phyloP scores from a whole-genome alignment of 2,888 invertebrate genomes.

The Ophion ventricosus region DNA sequence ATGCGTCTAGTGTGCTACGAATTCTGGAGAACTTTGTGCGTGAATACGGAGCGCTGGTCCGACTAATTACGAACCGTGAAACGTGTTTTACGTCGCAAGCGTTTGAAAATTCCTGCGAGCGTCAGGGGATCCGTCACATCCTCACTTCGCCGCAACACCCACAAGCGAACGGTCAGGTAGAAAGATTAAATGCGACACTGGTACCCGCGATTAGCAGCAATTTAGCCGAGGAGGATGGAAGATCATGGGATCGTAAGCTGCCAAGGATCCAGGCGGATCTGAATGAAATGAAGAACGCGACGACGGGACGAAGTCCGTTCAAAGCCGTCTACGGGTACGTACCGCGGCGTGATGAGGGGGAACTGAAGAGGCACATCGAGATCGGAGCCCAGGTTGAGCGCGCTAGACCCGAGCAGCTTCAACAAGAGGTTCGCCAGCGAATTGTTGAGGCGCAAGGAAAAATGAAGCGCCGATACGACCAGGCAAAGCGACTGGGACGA shows the following conservation, averaged over 20 bases:
- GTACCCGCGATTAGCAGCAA: slow-evolving; percentile 44
- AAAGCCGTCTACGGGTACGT: slow-evolving; percentile 61
- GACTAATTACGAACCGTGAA: slow-evolving; percentile 63
- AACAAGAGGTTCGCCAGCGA: slow-evolving; percentile 12
- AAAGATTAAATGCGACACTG: slow-evolving; percentile 59
- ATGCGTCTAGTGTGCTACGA: slow-evolving; percentile 4
- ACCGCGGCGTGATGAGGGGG: slow-evolving; percentile 8
- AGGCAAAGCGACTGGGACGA: background rate
- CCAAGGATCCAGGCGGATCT: slow-evolving; percentile 54
- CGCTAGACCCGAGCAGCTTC: slow-evolving; percentile 11
- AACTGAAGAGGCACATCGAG: background rate
- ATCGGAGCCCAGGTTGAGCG: background rate
- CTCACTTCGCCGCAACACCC: slow-evolving; percentile 63
- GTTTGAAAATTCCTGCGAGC: slow-evolving; percentile 29
- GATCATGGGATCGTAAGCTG: slow-evolving; percentile 31
- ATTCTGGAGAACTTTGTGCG: slow-evolving; percentile 54
- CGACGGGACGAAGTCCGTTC: slow-evolving; percentile 59
- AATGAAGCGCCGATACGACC: slow-evolving; percentile 43
- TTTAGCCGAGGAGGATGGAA: slow-evolving; percentile 21
- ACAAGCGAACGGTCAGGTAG: slow-evolving; percentile 61
- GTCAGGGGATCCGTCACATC: slow-evolving; percentile 48
- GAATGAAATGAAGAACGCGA: slow-evolving; percentile 59
- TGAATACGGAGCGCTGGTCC: slow-evolving; percentile 53
- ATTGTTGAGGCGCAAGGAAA: background rate
- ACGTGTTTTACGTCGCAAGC: slow-evolving; percentile 52